phyloP scores from a whole-genome alignment of 2,888 invertebrate genomes.

The Scrobipalpa atriplicella region DNA sequence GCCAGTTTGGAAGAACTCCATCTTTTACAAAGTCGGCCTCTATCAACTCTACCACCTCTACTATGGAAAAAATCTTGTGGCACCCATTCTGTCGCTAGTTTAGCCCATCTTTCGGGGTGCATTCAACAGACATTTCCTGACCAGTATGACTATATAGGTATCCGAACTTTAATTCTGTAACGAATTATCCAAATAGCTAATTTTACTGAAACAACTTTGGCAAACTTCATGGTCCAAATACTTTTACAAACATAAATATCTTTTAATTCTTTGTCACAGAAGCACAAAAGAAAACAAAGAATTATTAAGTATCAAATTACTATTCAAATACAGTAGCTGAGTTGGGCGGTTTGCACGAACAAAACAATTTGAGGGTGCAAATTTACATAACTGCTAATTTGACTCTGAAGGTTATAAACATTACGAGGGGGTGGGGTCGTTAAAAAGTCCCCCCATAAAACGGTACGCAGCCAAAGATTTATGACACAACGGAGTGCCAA shows the following conservation, averaged over 20 bases:
- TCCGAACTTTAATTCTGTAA: too few relatives aligned
- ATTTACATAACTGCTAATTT: constrained; percentile 24
- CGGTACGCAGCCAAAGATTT: constrained; percentile 60
- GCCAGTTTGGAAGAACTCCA: too few relatives aligned
- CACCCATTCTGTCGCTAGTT: too few relatives aligned
- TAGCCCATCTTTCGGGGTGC: too few relatives aligned
- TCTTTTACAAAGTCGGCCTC: too few relatives aligned
- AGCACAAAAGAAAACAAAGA: background rate
- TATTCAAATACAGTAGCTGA: constrained; percentile 24
- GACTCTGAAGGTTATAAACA: constrained; percentile 29
- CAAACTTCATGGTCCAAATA: background rate
- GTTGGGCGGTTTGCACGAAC: constrained; percentile 1
- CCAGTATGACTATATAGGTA: too few relatives aligned
- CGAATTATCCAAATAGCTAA: too few relatives aligned
- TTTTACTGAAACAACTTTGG: background rate
- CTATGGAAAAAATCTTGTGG: too few relatives aligned
- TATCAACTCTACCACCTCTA: too few relatives aligned
- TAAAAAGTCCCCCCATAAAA: constrained; percentile 62
- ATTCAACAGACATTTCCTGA: too few relatives aligned
- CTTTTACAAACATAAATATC: background rate
- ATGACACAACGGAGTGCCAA: constrained; percentile 44
- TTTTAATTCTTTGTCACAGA: background rate
- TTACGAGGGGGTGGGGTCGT: constrained; percentile 48
- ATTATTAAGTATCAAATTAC: constrained; percentile 12
- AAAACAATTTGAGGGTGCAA: constrained; percentile 20